Base-by-base conservation (phyloP, 2,888 invertebrate genomes). In the Mechanitis mazaeus region DNA sequence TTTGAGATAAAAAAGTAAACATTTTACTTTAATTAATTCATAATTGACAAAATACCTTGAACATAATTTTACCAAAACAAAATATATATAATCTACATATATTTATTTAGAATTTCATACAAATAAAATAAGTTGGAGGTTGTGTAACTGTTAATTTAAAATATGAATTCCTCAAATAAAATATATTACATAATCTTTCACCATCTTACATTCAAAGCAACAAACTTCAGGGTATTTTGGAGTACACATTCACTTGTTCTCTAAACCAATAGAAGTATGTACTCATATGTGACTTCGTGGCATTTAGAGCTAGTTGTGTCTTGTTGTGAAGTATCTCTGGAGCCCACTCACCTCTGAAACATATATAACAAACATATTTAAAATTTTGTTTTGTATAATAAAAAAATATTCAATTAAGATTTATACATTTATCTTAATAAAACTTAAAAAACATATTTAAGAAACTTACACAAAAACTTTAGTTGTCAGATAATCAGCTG, bases 401-500 rank as follows among this genome's bases (percentile, higher is more conserved):
- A 42, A n/a, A 54, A 45, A n/a, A 59, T 46, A 45, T 46, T 20
- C 9, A 9, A 58, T 20, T 33, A 33, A 46, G 35, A 7, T 20
- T 20, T 31, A 45, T 28, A 33, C 3, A 4, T 54, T 33, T 53
- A 11, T 31, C 31, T 54, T 31, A 54, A 20, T 45, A 12, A 7
- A 45, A 12, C 7, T 20, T 35, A 9, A 50, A 33, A 54, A 45
- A 57, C 38, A 61, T 45, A 55, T 31, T 33, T 31, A 35, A 31
- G 9, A 73, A 75, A 94, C 95, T 94, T 89, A 95, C 95, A 95
- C 91, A 87, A 95, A 94, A 61, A 95, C 93, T 87, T 94, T 94
- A 59, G 93, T 93, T 77, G 91, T 93, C 75, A 95, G 86, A 87
- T 94, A 94, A 65, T 92, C 90, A 9, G 90, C 79, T 4, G 91